phyloP scores from a whole-genome alignment of 2,797 vertebrate species.

The Hoplostethus atlanticus region DNA sequence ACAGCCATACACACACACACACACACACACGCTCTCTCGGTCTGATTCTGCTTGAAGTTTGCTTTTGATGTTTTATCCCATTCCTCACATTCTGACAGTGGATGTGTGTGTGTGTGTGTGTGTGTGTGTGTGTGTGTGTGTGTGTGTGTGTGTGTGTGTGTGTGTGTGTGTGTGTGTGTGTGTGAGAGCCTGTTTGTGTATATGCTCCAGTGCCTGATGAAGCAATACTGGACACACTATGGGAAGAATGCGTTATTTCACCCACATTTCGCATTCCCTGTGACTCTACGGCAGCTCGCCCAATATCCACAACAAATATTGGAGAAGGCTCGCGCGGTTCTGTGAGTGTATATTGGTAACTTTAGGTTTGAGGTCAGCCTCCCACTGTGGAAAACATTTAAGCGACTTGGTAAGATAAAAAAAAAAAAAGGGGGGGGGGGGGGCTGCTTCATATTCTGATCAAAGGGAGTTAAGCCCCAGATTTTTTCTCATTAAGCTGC shows the following conservation, averaged over 20 bases:
- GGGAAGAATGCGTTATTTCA: constrained; percentile 28
- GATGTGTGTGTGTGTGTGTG: neutral
- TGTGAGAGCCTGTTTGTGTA: neutral
- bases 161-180: too few species aligned
- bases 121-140: too few species aligned
- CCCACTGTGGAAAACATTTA: constrained; percentile 45
- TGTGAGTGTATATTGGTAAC: constrained; percentile 17
- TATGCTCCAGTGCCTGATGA: constrained; percentile 2
- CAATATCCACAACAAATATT: constrained; percentile 20
- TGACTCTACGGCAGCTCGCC: constrained; percentile 8
- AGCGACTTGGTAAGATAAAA: constrained; percentile 63
- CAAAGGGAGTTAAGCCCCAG: constrained; percentile 73
- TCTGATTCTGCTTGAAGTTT: constrained; percentile 33
- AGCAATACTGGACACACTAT: constrained; percentile 3
- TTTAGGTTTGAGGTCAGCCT: constrained; percentile 53
- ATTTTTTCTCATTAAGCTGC: constrained; percentile 73
- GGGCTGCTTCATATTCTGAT: constrained; percentile 62
- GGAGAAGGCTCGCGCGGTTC: constrained; percentile 14
- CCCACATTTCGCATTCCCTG: constrained; percentile 10
- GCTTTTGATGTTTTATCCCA: constrained; percentile 55
- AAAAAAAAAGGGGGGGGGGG: neutral
- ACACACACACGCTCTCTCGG: constrained; percentile 7
- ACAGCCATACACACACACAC: constrained; percentile 29
- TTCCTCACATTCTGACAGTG: constrained; percentile 23
- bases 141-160: neutral